These are phyloP conservation scores for Ambastaia sidthimunki DNA, from an alignment of 2,797 vertebrate species.

Conservation along the genomic window DNA sequence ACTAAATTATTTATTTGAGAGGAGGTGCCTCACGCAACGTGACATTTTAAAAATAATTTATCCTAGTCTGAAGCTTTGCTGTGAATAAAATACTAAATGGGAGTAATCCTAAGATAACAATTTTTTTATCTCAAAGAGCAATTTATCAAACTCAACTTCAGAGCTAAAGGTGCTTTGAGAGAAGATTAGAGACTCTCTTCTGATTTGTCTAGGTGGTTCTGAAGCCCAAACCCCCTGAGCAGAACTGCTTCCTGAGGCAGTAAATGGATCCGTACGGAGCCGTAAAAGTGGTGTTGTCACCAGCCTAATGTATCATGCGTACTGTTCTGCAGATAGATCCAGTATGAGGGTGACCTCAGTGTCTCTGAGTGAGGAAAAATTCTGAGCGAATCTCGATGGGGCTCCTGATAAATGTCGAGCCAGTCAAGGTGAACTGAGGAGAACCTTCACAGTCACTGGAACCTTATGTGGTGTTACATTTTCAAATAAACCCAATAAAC, in stretches of 20 bases:
- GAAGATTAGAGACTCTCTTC: constrained; percentile 2
- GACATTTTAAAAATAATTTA: constrained; percentile 64
- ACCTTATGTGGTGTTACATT: constrained; percentile 8
- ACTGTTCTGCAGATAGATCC: constrained; percentile 28
- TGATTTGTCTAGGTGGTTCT: not conserved
- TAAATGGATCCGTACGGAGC: constrained; percentile 35
- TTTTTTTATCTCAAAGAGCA: constrained; percentile 9
- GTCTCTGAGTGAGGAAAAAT: constrained; percentile 15
- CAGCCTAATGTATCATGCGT: constrained; percentile 35
- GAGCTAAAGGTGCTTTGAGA: not conserved
- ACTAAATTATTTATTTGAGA: not conserved
- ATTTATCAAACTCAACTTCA: constrained; percentile 41
- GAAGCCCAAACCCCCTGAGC: constrained; percentile 3
- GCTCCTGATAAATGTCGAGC: constrained; percentile 47
- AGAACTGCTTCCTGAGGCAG: constrained; percentile 19
- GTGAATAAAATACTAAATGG: constrained; percentile 53
- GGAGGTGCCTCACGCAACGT: constrained; percentile 52
- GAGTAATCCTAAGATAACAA: constrained; percentile 16
- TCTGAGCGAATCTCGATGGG: constrained; percentile 32
- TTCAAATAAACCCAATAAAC: not conserved
- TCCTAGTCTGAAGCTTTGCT: constrained; percentile 55
- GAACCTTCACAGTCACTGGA: constrained; percentile 20
- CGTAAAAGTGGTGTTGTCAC: constrained; percentile 41
- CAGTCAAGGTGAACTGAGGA: constrained; percentile 49
- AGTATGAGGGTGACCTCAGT: constrained; percentile 38